phyloP scores from a whole-genome alignment of 1,140 invertebrate genomes.

The Araneus ventricosus region DNA sequence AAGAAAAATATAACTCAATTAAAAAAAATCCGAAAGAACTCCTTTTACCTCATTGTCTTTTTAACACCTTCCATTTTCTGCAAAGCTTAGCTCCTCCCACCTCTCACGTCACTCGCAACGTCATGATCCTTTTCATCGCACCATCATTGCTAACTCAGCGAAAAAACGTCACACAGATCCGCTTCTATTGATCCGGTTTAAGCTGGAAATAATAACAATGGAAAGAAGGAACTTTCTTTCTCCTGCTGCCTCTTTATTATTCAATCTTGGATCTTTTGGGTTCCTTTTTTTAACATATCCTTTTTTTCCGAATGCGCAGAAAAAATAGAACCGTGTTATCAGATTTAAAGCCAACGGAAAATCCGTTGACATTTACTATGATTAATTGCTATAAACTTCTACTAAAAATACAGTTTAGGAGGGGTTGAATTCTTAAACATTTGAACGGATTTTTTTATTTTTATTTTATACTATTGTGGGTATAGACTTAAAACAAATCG shows the following conservation, averaged over 20 bases:
- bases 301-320: not conserved
- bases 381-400: not conserved
- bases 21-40: not conserved
- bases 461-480: too few relatives aligned
- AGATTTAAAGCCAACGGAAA: not conserved
- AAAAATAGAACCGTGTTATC: not conserved
- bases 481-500: too few relatives aligned
- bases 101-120: not conserved
- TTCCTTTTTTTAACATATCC: not conserved
- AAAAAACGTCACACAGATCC: not conserved
- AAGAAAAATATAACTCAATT: not conserved
- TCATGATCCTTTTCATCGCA: not conserved
- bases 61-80: not conserved
- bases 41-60: not conserved
- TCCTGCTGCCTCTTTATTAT: not conserved
- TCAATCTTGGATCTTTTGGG: not conserved
- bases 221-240: not conserved
- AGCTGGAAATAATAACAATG: constrained; percentile 13
- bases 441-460: too few relatives aligned
- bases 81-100: not conserved
- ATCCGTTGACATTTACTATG: not conserved
- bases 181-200: constrained; percentile 19
- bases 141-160: constrained; percentile 2
- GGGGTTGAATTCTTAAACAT: too few relatives aligned
- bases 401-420: not conserved